Evolutionary conservation across 2,888 invertebrate species (phyloP).

Genomic region (Spisula solida): DNA sequence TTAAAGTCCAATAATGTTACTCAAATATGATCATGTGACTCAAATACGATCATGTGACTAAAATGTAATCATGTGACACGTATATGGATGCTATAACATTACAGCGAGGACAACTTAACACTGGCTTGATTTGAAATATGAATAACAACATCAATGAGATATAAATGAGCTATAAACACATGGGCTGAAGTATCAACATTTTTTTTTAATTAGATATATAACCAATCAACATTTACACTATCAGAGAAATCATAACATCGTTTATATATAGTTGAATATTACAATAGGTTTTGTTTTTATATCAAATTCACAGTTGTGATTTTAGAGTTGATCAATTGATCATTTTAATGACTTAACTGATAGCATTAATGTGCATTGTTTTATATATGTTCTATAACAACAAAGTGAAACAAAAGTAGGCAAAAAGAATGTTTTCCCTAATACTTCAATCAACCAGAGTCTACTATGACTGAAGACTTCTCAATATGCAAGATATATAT

Average conservation of each 20-base stretch:
- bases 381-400: constrained; percentile 70
- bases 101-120: constrained; percentile 32
- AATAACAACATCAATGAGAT: constrained; percentile 65
- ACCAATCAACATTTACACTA: constrained; percentile 36
- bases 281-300: background rate
- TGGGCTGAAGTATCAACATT: constrained; percentile 76
- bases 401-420: constrained; percentile 69
- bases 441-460: constrained; percentile 66
- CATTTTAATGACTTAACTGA: constrained; percentile 22
- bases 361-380: constrained; percentile 39
- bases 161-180: constrained; percentile 63
- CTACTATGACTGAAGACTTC: background rate
- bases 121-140: constrained; percentile 63
- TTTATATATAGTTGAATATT: constrained; percentile 3
- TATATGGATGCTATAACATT: constrained; percentile 11
- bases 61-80: background rate
- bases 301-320: background rate
- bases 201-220: constrained; percentile 56
- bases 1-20: too few species aligned
- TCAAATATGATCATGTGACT: too few species aligned
- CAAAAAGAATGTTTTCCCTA: constrained; percentile 62
- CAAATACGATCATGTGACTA: too few species aligned
- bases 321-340: background rate
- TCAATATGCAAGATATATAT: constrained; percentile 41
- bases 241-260: constrained; percentile 10